phyloP scores from a whole-genome alignment of 2,797 vertebrate genomes.

The Enteromius radiatus region DNA sequence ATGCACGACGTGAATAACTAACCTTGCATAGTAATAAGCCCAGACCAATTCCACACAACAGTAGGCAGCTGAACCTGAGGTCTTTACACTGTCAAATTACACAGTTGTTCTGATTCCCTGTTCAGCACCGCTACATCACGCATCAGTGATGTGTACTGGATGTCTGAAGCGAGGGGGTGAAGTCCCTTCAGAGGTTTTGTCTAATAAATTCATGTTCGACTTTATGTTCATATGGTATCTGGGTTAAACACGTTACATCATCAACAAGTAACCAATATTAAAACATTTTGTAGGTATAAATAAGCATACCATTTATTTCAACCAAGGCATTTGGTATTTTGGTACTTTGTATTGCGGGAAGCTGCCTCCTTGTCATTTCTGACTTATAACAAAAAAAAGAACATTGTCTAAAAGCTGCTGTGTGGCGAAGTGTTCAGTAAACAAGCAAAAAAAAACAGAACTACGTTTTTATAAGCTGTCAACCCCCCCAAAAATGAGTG shows the following conservation, averaged over 20 bases:
- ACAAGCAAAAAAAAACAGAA: too few relatives aligned
- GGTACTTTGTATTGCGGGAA: too few relatives aligned
- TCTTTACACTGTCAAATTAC: constrained; percentile 25
- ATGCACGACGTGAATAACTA: constrained; percentile 26
- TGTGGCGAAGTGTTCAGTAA: too few relatives aligned
- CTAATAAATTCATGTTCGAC: not conserved
- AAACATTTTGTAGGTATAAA: not conserved
- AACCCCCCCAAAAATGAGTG: too few relatives aligned
- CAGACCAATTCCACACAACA: constrained; percentile 25
- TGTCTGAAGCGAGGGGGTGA: not conserved
- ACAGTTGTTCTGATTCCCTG: not conserved
- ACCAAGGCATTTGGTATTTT: not conserved
- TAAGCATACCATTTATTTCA: not conserved
- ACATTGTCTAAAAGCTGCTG: too few relatives aligned
- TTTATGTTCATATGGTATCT: not conserved
- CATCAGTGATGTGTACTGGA: not conserved
- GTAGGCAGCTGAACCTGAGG: constrained; percentile 19
- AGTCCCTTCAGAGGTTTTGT: not conserved
- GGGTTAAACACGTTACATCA: not conserved
- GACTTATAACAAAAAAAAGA: too few relatives aligned
- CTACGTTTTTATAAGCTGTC: too few relatives aligned
- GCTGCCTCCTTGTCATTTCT: too few relatives aligned
- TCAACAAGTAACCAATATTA: not conserved
- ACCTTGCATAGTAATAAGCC: constrained; percentile 23
- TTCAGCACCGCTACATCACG: not conserved